Evolutionary conservation across 2,888 invertebrate species (phyloP).

Genomic region (Acrobasis consociella): DNA sequence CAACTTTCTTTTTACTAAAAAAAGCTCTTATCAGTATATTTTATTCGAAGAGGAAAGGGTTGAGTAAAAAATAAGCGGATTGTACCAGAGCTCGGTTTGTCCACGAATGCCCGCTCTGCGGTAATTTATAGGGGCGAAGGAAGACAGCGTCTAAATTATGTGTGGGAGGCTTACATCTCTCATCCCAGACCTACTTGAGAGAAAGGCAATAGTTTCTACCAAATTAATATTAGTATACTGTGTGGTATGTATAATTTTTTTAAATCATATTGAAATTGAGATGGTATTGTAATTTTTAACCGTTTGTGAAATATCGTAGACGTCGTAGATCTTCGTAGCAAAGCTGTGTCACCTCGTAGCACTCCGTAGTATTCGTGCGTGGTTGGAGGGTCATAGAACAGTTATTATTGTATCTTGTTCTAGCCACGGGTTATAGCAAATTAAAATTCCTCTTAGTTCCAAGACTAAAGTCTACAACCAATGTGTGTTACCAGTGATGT

Average conservation of each 20-base stretch:
- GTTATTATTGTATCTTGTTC: too few species aligned
- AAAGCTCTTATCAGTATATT: neutral
- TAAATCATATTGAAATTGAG: neutral
- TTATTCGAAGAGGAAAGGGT: neutral
- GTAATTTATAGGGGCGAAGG: conserved; percentile 32
- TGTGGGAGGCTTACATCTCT: conserved; percentile 30
- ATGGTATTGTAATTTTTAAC: neutral
- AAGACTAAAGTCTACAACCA: too few species aligned
- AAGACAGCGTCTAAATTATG: conserved; percentile 34
- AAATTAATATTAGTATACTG: conserved; percentile 8
- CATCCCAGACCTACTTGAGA: conserved; percentile 23
- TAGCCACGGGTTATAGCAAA: too few species aligned
- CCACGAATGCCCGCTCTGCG: conserved; percentile 9
- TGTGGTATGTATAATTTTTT: neutral
- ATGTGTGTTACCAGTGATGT: too few species aligned
- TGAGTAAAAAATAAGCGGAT: conserved; percentile 18
- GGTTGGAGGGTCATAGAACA: too few species aligned
- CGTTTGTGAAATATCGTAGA: too few species aligned
- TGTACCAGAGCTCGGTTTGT: conserved; percentile 16
- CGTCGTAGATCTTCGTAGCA: neutral
- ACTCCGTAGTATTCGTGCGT: too few species aligned
- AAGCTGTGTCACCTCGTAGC: neutral
- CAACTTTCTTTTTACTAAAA: neutral
- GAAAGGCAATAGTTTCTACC: conserved; percentile 6
- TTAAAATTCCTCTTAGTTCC: too few species aligned